Evolutionary conservation across 2,888 invertebrate genomes (phyloP), one percentile per base, ranked within the genome.

Genomic region (Dinocampus coccinellae): DNA sequence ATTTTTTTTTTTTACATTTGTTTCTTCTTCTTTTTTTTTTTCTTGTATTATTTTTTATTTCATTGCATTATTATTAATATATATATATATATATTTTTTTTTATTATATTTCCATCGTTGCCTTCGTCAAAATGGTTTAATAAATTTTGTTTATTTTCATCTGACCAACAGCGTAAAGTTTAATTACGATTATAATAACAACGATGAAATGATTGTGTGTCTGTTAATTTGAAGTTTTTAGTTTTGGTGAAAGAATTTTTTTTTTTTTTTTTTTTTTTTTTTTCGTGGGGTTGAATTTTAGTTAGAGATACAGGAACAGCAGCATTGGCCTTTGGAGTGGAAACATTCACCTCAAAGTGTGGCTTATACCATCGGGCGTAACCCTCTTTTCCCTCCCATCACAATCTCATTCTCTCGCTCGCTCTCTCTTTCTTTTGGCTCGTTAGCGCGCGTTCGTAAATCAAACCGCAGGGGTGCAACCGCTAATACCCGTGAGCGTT

Each of bases 391-490:
- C 29, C 53, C 62, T 69, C 52, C 39, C 52, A 58, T 7, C 16
- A 16, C 47, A 57, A 68, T 33, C 70, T 68, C 55, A 29, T 58
- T 65, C 69, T 34, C 64, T 72, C 69, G 47, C 53, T 64, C 62
- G 60, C 60, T 75, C 62, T 34, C 42, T 70, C 55, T 24, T 61
- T 58, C 76, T 77, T 78, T 78, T 77, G 82, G 79, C 85, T 85
- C 85, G 85, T 85, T 85, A 85, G 84, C 80, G 83, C 79, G 81
- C 77, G 84, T 78, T 82, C 84, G 85, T 85, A 85, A 85, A 85
- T 85, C 85, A 85, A 85, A 84, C 85, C 85, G 80, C 85, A 83
- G 85, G 85, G 85, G 85, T 85, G 85, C 81, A 85, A 85, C 82
- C 84, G 82, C 84, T 85, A 84, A 85, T 84, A 85, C 79, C 78